Evolutionary conservation across 2,113 vertebrate genomes (phyloP).

Genomic region (Rhipidura dahli): DNA sequence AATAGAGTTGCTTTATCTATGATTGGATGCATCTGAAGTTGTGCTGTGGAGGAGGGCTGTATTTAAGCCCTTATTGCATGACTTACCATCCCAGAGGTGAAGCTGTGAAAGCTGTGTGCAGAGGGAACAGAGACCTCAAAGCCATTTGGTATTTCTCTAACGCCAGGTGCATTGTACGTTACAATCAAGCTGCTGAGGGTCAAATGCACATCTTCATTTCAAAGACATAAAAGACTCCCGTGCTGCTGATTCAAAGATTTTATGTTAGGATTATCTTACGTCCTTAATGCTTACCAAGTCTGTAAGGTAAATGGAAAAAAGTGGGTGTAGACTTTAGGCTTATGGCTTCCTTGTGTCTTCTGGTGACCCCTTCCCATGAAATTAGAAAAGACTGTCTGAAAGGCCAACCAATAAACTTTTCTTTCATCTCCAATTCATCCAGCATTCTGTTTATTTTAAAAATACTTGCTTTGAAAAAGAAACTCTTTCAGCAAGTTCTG

Average conservation of each 20-base stretch:
- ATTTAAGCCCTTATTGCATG: neutral
- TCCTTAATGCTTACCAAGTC: neutral
- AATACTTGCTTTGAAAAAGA: neutral
- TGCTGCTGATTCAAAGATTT: neutral
- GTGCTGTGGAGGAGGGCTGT: neutral
- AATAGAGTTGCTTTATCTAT: neutral
- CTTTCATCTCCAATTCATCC: neutral
- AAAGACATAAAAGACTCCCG: neutral
- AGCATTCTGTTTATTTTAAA: neutral
- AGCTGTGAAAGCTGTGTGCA: neutral
- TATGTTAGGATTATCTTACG: neutral
- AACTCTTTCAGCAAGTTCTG: neutral
- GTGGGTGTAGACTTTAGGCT: neutral
- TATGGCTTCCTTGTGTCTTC: neutral
- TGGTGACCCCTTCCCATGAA: neutral
- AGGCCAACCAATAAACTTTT: neutral
- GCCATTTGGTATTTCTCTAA: neutral
- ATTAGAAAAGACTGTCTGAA: neutral
- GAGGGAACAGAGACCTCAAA: neutral
- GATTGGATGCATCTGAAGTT: neutral
- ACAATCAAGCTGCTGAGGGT: neutral
- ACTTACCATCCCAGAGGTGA: neutral
- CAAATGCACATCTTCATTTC: neutral
- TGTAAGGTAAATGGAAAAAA: neutral
- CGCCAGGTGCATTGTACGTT: neutral